phyloP scores from a whole-genome alignment of 1,140 invertebrate species.

The Monomorium pharaonis region DNA sequence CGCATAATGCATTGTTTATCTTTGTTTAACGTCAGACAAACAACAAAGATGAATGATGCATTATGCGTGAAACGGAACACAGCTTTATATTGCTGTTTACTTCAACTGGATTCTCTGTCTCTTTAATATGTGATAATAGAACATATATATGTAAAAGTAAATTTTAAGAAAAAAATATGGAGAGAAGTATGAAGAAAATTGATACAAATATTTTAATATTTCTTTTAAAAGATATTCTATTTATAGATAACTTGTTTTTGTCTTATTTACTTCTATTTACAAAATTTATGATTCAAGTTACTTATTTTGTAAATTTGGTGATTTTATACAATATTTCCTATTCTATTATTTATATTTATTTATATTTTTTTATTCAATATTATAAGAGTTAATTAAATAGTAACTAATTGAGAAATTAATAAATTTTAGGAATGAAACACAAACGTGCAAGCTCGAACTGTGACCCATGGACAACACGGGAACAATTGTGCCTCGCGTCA shows the following conservation, averaged over 20 bases:
- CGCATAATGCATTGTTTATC: neutral
- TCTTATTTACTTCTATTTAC: neutral
- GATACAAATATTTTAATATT: neutral
- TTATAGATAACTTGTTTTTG: neutral
- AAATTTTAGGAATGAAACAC: conserved; percentile 84
- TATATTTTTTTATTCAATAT: no score
- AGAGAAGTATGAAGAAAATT: neutral
- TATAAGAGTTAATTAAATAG: neutral
- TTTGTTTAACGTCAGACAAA: no score
- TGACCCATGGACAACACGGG: conserved; percentile 94
- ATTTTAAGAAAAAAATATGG: neutral
- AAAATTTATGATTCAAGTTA: neutral
- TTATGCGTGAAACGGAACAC: no score
- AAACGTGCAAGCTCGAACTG: conserved; percentile 88
- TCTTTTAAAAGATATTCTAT: neutral
- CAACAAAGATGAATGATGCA: no score
- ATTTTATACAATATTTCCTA: neutral
- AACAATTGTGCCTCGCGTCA: conserved; percentile 94
- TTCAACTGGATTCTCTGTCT: neutral
- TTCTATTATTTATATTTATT: neutral
- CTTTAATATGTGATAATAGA: neutral
- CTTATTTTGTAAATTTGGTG: neutral
- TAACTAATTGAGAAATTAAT: conserved; percentile 22
- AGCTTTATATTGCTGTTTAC: no score
- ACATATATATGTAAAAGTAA: neutral